Evolutionary conservation across 2,888 invertebrate genomes (phyloP).

Genomic region (Agrochola litura): DNA sequence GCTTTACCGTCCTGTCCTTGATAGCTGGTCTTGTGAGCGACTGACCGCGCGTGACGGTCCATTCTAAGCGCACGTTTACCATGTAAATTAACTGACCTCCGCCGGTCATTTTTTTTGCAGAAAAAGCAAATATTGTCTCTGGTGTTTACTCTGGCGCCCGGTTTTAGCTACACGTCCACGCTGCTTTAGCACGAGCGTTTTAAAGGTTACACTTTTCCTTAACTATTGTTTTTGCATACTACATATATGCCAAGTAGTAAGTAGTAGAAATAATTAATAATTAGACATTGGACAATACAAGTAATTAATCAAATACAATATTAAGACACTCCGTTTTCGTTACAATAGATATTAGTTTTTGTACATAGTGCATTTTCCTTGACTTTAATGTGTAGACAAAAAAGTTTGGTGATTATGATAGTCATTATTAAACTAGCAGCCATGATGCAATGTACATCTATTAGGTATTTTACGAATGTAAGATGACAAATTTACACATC

Average conservation of each 20-base stretch:
- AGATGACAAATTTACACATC: not conserved
- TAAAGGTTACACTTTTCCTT: constrained; percentile 49
- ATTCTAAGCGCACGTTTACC: constrained; percentile 89
- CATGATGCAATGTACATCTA: not conserved
- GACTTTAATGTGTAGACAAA: not conserved
- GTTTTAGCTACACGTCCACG: constrained; percentile 69
- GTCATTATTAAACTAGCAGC: not conserved
- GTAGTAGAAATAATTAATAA: not conserved
- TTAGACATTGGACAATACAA: too few species aligned
- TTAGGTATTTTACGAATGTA: not conserved
- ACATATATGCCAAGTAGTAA: not conserved
- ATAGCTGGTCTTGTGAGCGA: constrained; percentile 78
- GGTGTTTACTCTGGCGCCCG: constrained; percentile 74
- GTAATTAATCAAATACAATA: not conserved
- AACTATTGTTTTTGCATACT: constrained; percentile 7
- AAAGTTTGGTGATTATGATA: too few species aligned
- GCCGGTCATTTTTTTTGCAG: constrained; percentile 83
- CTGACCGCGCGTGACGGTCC: constrained; percentile 87
- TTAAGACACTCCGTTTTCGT: not conserved
- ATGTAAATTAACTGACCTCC: constrained; percentile 88
- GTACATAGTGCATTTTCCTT: not conserved
- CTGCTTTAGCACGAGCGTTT: constrained; percentile 26
- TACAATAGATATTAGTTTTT: not conserved
- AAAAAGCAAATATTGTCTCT: constrained; percentile 83
- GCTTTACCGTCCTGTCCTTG: constrained; percentile 61